Percentiles rank a stretch among this genome's conserved stretches.
Conservation (phyloP, 1,140 invertebrate genomes). For the Drosophila tani region DNA sequence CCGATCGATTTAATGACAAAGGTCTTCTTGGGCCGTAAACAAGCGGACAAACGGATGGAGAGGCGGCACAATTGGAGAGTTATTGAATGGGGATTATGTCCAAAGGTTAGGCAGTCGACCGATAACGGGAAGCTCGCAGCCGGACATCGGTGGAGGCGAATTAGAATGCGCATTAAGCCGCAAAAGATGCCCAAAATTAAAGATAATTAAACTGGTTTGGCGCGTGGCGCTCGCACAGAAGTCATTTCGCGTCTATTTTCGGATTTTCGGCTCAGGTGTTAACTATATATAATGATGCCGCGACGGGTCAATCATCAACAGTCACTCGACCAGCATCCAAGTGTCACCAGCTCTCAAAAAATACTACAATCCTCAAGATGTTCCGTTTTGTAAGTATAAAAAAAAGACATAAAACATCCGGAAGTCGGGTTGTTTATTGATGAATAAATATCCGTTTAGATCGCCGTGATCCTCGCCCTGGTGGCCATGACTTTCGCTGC, state of each 20-base stretch:
- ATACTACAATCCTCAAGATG: slow-evolving; percentile 15
- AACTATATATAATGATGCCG: slow-evolving; percentile 12
- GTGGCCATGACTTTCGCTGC: slow-evolving; percentile 31
- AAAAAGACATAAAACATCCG: not conserved
- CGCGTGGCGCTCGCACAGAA: slow-evolving; percentile 33
- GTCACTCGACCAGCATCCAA: slow-evolving; percentile 14
- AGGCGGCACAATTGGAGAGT: slow-evolving; percentile 22
- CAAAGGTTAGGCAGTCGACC: slow-evolving; percentile 29
- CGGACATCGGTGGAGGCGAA: slow-evolving; percentile 8
- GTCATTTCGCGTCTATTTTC: slow-evolving; percentile 12
- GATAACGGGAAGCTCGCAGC: slow-evolving; percentile 27
- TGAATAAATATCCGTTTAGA: not conserved
- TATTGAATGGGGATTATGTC: slow-evolving; percentile 43
- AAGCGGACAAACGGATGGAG: slow-evolving; percentile 7
- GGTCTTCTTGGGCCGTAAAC: slow-evolving; percentile 17
- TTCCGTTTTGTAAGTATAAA: slow-evolving; percentile 44
- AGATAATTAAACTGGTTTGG: slow-evolving; percentile 42
- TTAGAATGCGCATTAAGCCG: slow-evolving; percentile 25
- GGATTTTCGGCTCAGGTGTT: slow-evolving; percentile 18
- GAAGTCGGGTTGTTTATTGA: no score
- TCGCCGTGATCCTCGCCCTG: slow-evolving; percentile 24
- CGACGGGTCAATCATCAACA: slow-evolving; percentile 35
- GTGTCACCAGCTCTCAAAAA: not conserved
- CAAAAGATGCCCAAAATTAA: not conserved
- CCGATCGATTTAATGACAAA: slow-evolving; percentile 39